These are phyloP conservation scores for Mustela lutreola DNA, from an alignment of 2,113 vertebrate genomes.

Conservation along the genomic window DNA sequence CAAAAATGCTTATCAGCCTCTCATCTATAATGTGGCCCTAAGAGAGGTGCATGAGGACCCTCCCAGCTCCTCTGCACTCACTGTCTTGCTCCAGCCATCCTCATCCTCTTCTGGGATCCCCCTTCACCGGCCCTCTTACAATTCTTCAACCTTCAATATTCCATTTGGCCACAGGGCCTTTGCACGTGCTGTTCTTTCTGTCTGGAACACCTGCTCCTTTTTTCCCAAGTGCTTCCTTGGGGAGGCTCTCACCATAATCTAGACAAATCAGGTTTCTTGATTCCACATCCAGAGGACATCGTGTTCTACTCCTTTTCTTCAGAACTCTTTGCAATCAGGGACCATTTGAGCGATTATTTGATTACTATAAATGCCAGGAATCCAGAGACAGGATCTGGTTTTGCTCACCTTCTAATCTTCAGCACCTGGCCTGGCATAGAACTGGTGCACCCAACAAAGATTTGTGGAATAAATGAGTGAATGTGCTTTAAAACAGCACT, in stretches of 20 bases:
- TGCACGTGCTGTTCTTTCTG: not conserved
- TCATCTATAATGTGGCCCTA: not conserved
- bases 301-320: not conserved
- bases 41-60: not conserved
- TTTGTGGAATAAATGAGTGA: not conserved
- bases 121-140: not conserved
- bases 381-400: slow-evolving; percentile 50
- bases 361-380: slow-evolving; percentile 64
- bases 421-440: not conserved
- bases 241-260: not conserved
- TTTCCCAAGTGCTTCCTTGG: not conserved
- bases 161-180: not conserved
- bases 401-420: slow-evolving; percentile 43
- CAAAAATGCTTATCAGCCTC: not conserved
- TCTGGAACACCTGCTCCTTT: not conserved
- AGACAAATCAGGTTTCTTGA: not conserved
- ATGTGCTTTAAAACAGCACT: not conserved
- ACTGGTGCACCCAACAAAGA: not conserved
- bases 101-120: not conserved
- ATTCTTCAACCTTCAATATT: not conserved
- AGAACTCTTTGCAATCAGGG: slow-evolving; percentile 30
- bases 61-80: not conserved
- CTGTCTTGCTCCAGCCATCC: not conserved
- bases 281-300: not conserved
- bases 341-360: slow-evolving; percentile 18